Evolutionary conservation across 2,888 invertebrate genomes (phyloP).

Genomic region (Trichacis sp.): DNA sequence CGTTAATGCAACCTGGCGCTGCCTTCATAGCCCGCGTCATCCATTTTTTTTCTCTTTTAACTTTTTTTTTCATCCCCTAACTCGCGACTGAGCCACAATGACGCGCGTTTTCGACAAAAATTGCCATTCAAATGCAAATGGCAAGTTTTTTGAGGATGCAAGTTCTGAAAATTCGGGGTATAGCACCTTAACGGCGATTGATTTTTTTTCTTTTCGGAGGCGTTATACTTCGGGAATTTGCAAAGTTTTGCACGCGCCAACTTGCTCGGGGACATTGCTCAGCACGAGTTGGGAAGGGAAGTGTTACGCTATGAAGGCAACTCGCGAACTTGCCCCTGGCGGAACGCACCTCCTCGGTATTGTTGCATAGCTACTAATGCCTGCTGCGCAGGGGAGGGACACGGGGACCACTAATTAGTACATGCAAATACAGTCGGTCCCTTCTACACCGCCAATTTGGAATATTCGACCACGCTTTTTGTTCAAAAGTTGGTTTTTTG

Average conservation of each 20-base stretch:
- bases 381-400: slow-evolving; percentile 67
- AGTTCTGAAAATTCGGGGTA: slow-evolving; percentile 40
- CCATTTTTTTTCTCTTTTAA: too few relatives aligned
- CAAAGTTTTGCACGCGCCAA: slow-evolving; percentile 36
- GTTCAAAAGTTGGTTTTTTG: too few relatives aligned
- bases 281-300: slow-evolving; percentile 57
- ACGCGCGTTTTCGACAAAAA: slow-evolving; percentile 22
- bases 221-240: slow-evolving; percentile 30
- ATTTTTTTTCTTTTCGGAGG: slow-evolving; percentile 4
- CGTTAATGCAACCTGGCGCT: slow-evolving; percentile 60
- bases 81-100: slow-evolving; percentile 56
- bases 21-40: slow-evolving; percentile 62
- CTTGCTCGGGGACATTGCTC: slow-evolving; percentile 47
- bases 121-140: not conserved
- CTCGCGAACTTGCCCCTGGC: slow-evolving; percentile 68
- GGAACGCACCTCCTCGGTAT: slow-evolving; percentile 69
- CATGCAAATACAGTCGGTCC: slow-evolving; percentile 55
- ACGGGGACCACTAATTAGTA: slow-evolving; percentile 65
- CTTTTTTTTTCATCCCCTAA: too few relatives aligned
- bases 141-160: slow-evolving; percentile 37
- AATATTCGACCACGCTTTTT: too few relatives aligned
- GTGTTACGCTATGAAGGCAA: slow-evolving; percentile 66
- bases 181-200: not conserved
- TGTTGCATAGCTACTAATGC: slow-evolving; percentile 69
- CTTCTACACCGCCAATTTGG: slow-evolving; percentile 42